Evolutionary conservation across 2,113 vertebrate species (phyloP), one percentile per base, ranked within the genome.

Genomic region (Nycticebus coucang): DNA sequence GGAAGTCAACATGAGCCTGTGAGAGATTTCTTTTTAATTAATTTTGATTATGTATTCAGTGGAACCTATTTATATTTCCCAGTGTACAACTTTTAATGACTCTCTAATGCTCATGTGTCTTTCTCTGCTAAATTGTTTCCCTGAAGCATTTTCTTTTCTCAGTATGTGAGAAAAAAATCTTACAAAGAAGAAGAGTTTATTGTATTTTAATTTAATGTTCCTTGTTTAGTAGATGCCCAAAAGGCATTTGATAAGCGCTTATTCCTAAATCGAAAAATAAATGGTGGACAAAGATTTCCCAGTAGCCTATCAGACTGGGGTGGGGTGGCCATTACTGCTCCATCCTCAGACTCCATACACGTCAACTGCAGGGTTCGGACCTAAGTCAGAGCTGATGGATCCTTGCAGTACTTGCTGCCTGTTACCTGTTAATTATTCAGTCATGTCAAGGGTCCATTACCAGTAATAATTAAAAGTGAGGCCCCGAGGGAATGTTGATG

Each of bases 1-100:
- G 19, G 75, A 91, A 60, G 53, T 74, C 87, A 57, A 21, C 35
- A 53, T 15, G 33, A 57, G 72, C 41, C 72, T 77, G n/a, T 28
- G 86, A 91, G 69, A 93, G 59, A 89, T 83, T 94, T 72, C 72
- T 94, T 97, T 96, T 97, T 97, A 97, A 98, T 96, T 97, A 97
- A 96, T 95, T 97, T 96, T 97, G 83, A 95, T 97, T 96, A 96
- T 92, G 69, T 92, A 96, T 91, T 94, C 96, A 93, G 62, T 7
- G 80, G 89, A 88, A 89, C 19, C 57, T 60, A 85, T 93, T 87
- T 92, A 37, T 97, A 96, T 97, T 97, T 97, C 93, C 95, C 95
- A 96, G 33, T n/a, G 78, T 60, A 91, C 86, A 80, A 45, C 71
- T 84, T 91, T 87, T 94, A 96, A 96, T 97, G 93, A 93, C 71